phyloP scores from a whole-genome alignment of 37 sponge, comb jelly and placozoan species.

The Aplysina aerophoba region DNA sequence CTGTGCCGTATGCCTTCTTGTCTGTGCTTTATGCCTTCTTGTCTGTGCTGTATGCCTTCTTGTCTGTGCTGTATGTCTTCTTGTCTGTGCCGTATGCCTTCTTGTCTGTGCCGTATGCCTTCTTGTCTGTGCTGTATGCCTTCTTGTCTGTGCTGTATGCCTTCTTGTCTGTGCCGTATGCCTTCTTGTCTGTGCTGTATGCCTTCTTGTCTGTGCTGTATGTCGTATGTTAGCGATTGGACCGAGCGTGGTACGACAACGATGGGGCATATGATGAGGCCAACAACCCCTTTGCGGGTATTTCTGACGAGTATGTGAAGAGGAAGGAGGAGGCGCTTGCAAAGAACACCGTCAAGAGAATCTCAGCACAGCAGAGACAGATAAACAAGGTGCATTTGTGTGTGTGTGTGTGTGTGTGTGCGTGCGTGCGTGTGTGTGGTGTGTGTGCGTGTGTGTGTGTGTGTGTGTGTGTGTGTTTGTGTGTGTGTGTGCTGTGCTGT shows the following conservation, averaged over 20 bases:
- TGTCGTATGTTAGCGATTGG: constrained; percentile 67
- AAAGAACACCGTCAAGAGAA: constrained; percentile 81
- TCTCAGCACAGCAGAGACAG: constrained; percentile 96
- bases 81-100: no score
- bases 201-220: no score
- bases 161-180: no score
- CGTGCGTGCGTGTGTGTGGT: neutral
- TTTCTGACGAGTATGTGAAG: constrained; percentile 91
- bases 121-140: no score
- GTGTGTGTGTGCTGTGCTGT: no score
- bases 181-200: no score
- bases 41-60: no score
- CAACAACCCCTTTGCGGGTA: constrained; percentile 90
- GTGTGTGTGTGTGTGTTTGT: neutral
- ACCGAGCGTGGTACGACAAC: constrained; percentile 98
- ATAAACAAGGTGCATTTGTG: constrained; percentile 72
- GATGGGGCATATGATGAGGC: constrained; percentile 95
- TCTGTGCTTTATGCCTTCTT: no score
- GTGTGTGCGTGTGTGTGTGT: neutral
- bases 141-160: no score
- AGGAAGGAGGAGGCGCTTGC: constrained; percentile 94
- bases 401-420: constrained; percentile 2
- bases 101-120: no score
- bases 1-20: no score
- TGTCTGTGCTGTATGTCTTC: no score